Evolutionary conservation across 1,140 invertebrate species (phyloP), one percentile per base, ranked within the genome.

Genomic region (Drosophila mojavensis): DNA sequence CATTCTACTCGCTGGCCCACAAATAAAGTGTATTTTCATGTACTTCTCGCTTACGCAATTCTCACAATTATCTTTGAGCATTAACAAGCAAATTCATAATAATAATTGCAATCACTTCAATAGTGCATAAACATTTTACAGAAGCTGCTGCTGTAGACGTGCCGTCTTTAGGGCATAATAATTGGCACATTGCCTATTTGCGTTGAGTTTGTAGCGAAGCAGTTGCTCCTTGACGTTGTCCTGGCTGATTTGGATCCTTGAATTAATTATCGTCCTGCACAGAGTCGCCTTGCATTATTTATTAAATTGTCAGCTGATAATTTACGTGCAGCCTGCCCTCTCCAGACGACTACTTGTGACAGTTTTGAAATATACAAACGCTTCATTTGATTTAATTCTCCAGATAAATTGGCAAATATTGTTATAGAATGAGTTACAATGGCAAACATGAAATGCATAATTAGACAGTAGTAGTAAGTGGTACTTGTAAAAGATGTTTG

Each of bases 291-390:
- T 74, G 50, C 62, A 81, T 79, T 82, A 77, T 66, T 88, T 76
- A 85, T 86, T 75, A 75, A 86, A 78, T 82, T 86, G 70, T 75
- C 79, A 76, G 82, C 83, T 76, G 67, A 78, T 79, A 86, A 85
- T 86, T 81, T 75, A 81, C 81, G 81, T 67, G 50, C 9, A 26
- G 20, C 4, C 28, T 33, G 62, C 0, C 61, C 65, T 20, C 9
- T 9, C 0, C 28, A 3, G 60, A 24, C 33, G 5, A 13, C 17
- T 17, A n/a, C 28, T 41, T 53, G 39, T 17, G 30, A 66, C 62
- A 72, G 62, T 55, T 60, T 61, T 60, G 47, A 59, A 65, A 39
- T 28, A 53, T 17, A 58, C 11, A 39, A 58, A 59, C 48, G 70
- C 65, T 75, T 70, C 45, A 48, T 48, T 74, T 68, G 59, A 63